A percentile compares a stretch with the other conserved stretches of the same genome.
These are phyloP conservation scores for Melangyna quadrimaculata DNA, from an alignment of 2,888 invertebrate genomes.

Conservation along the genomic window DNA sequence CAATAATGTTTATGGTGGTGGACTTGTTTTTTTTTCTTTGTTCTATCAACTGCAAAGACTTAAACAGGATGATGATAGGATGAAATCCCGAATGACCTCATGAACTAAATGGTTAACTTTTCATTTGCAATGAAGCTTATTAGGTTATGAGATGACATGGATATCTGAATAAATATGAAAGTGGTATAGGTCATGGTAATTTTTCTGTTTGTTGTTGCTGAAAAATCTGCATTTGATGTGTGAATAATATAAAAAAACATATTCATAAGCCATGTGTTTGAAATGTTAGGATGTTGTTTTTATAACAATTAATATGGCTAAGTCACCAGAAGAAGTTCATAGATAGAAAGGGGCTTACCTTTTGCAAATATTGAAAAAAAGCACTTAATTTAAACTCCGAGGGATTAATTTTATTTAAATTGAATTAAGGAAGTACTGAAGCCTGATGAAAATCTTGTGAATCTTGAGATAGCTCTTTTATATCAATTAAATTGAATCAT, in stretches of 20 bases:
- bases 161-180: slow-evolving; percentile 17
- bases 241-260: background rate
- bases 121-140: slow-evolving; percentile 51
- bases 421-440: too few relatives aligned
- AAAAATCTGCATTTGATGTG: slow-evolving; percentile 31
- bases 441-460: too few relatives aligned
- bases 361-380: too few relatives aligned
- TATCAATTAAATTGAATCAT: too few relatives aligned
- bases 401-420: too few relatives aligned
- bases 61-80: background rate
- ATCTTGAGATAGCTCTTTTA: too few relatives aligned
- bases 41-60: background rate
- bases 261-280: background rate
- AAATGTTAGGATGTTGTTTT: background rate
- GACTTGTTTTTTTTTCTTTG: slow-evolving; percentile 12
- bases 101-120: slow-evolving; percentile 47
- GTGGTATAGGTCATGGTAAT: slow-evolving; percentile 27
- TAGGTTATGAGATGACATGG: slow-evolving; percentile 36
- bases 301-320: background rate
- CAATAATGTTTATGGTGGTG: slow-evolving; percentile 23
- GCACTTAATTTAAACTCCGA: too few relatives aligned
- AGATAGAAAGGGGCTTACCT: too few relatives aligned
- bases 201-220: background rate
- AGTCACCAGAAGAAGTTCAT: too few relatives aligned
- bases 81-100: slow-evolving; percentile 35